Conservation (phyloP, 2,888 invertebrate genomes). For the Hypercompe scribonia region DNA sequence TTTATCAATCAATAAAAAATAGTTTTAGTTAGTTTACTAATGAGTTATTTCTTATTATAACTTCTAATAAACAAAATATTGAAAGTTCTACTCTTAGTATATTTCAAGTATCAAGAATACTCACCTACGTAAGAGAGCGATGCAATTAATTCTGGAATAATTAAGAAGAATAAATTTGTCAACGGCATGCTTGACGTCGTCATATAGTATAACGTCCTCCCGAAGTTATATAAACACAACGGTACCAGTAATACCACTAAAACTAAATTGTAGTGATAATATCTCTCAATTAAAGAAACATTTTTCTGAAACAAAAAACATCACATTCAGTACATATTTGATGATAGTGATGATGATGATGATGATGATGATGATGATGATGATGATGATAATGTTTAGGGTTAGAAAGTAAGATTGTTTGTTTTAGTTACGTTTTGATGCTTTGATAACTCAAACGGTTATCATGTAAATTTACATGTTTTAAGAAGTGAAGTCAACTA, state of each 20-base stretch:
- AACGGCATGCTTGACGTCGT: background rate
- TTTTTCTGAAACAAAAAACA: slow-evolving; percentile 3
- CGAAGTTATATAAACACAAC: background rate
- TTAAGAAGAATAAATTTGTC: background rate
- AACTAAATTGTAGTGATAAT: background rate
- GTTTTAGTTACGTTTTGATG: too few relatives aligned
- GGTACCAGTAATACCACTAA: background rate
- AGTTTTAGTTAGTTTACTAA: too few relatives aligned
- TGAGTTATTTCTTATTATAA: too few relatives aligned
- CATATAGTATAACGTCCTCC: background rate
- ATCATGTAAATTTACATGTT: too few relatives aligned
- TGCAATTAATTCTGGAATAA: background rate
- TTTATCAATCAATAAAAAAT: too few relatives aligned
- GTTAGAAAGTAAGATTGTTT: too few relatives aligned
- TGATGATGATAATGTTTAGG: too few relatives aligned
- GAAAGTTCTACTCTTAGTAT: too few relatives aligned
- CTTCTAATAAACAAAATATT: too few relatives aligned
- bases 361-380: too few relatives aligned
- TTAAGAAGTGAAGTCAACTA: too few relatives aligned
- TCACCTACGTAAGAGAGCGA: background rate
- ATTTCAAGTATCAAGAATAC: background rate
- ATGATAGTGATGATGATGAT: background rate
- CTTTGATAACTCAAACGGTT: too few relatives aligned
- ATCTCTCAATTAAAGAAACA: background rate
- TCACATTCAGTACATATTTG: background rate